phyloP scores from a whole-genome alignment of 2,888 invertebrate species.

The Sminthurinus aureus region DNA sequence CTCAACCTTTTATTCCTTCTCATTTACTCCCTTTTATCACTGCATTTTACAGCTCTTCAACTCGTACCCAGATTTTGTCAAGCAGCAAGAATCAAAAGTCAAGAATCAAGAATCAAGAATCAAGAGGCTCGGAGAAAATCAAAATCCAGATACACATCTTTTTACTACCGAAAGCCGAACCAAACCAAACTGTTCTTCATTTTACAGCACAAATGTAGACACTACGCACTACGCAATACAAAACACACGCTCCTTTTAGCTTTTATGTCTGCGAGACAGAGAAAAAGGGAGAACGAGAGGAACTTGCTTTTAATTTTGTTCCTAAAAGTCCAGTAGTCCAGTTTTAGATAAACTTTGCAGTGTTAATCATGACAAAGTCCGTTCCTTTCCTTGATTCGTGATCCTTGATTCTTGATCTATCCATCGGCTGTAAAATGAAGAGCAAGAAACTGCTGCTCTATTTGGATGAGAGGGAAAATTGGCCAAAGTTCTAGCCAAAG shows the following conservation, averaged over 20 bases:
- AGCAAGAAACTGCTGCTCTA: too few species aligned
- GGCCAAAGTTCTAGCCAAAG: too few species aligned
- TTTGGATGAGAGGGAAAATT: too few species aligned
- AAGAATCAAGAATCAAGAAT: too few species aligned
- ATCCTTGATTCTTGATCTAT: too few species aligned
- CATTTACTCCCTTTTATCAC: too few species aligned
- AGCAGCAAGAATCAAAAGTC: background rate
- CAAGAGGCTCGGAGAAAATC: background rate
- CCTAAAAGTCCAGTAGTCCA: background rate
- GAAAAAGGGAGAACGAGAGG: too few species aligned
- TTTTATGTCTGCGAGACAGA: too few species aligned
- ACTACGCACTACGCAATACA: too few species aligned
- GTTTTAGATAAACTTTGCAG: background rate
- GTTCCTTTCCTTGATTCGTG: background rate
- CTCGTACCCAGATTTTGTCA: background rate
- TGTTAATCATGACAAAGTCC: background rate
- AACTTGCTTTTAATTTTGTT: background rate
- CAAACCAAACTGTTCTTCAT: background rate
- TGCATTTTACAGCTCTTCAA: background rate
- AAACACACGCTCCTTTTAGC: too few species aligned
- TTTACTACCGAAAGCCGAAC: background rate
- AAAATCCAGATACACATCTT: background rate
- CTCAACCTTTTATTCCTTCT: background rate
- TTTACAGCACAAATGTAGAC: background rate
- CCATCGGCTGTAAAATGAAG: too few species aligned